Evolutionary conservation across 2,888 invertebrate genomes (phyloP).

Genomic region (Microctonus hyperodae): DNA sequence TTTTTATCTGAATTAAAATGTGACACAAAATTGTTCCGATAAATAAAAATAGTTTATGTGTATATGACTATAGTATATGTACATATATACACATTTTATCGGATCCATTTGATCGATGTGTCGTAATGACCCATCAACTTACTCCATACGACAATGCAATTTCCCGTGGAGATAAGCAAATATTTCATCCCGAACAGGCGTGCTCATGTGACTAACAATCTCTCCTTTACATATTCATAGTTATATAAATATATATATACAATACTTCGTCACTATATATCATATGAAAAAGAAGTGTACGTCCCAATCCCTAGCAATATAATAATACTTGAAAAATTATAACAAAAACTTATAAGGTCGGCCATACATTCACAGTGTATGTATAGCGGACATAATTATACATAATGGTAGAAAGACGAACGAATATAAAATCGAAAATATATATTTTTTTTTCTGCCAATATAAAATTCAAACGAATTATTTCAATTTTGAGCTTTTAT

Average conservation of each 20-base stretch:
- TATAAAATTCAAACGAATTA: too few species aligned
- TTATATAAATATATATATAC: slow-evolving; percentile 9
- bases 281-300: background rate
- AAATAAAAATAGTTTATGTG: background rate
- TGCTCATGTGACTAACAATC: slow-evolving; percentile 13
- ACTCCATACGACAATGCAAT: slow-evolving; percentile 24
- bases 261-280: background rate
- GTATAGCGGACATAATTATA: too few species aligned
- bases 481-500: too few species aligned
- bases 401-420: too few species aligned
- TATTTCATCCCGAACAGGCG: slow-evolving; percentile 1
- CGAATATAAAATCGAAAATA: too few species aligned
- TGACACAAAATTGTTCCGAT: background rate
- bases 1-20: background rate
- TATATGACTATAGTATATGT: background rate
- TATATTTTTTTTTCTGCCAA: too few species aligned
- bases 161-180: slow-evolving; percentile 18
- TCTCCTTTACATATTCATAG: too few species aligned
- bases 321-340: too few species aligned
- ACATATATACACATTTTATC: background rate
- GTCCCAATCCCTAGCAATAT: background rate
- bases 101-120: slow-evolving; percentile 21
- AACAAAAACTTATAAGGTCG: too few species aligned
- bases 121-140: slow-evolving; percentile 17
- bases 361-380: too few species aligned